These are phyloP conservation scores for Hypena proboscidalis DNA, from an alignment of 2,888 invertebrate species.

Conservation along the genomic window DNA sequence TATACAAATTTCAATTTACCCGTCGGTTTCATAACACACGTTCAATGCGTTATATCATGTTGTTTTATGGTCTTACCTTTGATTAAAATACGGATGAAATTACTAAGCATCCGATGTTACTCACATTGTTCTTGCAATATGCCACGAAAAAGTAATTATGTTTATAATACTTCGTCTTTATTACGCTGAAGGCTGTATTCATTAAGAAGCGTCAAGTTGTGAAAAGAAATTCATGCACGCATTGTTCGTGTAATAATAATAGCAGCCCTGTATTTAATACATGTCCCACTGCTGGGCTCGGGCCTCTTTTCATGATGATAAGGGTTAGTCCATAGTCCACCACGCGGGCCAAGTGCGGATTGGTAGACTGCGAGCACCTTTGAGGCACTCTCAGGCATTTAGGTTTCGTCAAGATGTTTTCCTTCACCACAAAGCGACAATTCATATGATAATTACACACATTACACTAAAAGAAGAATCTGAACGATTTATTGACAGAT, in stretches of 20 bases:
- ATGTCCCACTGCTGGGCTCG: too few relatives aligned
- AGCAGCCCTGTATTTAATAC: background rate
- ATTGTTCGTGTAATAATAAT: background rate
- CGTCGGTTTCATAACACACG: constrained; percentile 24
- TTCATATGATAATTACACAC: too few relatives aligned
- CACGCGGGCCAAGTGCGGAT: too few relatives aligned
- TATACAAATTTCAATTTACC: constrained; percentile 32
- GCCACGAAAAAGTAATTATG: constrained; percentile 34
- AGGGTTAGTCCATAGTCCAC: too few relatives aligned
- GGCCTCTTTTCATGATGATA: too few relatives aligned
- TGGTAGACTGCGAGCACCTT: too few relatives aligned
- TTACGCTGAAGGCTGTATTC: constrained; percentile 22
- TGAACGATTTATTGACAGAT: too few relatives aligned
- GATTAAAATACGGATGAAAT: constrained; percentile 45
- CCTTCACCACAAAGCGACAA: too few relatives aligned
- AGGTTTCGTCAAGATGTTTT: too few relatives aligned
- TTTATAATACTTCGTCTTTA: constrained; percentile 35
- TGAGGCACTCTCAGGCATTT: too few relatives aligned
- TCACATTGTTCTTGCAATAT: constrained; percentile 42
- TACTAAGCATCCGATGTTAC: constrained; percentile 35
- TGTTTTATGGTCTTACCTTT: constrained; percentile 39
- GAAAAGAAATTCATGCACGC: constrained; percentile 17
- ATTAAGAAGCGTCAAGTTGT: constrained; percentile 24
- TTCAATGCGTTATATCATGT: constrained; percentile 33
- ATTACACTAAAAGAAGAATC: too few relatives aligned